These are phyloP conservation scores for Micrasema minimum DNA, from an alignment of 1,140 invertebrate genomes.

Conservation along the genomic window DNA sequence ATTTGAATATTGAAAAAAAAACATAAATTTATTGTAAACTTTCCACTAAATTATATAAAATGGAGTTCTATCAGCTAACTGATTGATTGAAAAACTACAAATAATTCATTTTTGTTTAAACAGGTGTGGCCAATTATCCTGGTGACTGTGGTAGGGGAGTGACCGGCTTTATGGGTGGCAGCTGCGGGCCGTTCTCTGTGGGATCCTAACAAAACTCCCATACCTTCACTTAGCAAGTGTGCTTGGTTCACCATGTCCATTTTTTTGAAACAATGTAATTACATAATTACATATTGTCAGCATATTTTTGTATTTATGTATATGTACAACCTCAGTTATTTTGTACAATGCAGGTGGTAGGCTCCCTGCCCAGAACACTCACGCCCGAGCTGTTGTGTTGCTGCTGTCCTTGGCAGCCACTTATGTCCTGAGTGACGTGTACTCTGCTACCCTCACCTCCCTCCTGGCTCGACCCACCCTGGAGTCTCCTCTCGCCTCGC, in stretches of 20 bases:
- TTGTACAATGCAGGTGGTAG: constrained; percentile 58
- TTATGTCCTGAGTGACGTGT: constrained; percentile 78
- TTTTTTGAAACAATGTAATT: constrained; percentile 74
- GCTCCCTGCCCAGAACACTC: constrained; percentile 69
- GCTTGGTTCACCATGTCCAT: constrained; percentile 75
- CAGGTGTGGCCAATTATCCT: constrained; percentile 72
- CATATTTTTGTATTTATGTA: too few relatives aligned
- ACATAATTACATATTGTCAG: background rate
- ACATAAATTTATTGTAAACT: too few relatives aligned
- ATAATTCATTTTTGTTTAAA: too few relatives aligned
- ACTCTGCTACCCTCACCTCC: constrained; percentile 77
- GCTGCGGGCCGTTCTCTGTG: constrained; percentile 68
- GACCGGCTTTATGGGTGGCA: constrained; percentile 69
- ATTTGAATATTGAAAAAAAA: too few relatives aligned
- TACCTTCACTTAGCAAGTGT: constrained; percentile 61
- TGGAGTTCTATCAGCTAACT: too few relatives aligned
- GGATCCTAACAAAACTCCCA: constrained; percentile 55
- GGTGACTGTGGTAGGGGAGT: constrained; percentile 66
- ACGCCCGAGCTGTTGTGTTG: constrained; percentile 71
- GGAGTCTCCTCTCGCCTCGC: constrained; percentile 71
- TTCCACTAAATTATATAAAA: too few relatives aligned
- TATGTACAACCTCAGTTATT: too few relatives aligned
- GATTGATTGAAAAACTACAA: too few relatives aligned
- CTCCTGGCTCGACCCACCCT: constrained; percentile 73
- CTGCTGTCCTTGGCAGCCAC: constrained; percentile 74